Conservation (phyloP, 2,797 vertebrate species). For the Dicrostonyx torquatus region DNA sequence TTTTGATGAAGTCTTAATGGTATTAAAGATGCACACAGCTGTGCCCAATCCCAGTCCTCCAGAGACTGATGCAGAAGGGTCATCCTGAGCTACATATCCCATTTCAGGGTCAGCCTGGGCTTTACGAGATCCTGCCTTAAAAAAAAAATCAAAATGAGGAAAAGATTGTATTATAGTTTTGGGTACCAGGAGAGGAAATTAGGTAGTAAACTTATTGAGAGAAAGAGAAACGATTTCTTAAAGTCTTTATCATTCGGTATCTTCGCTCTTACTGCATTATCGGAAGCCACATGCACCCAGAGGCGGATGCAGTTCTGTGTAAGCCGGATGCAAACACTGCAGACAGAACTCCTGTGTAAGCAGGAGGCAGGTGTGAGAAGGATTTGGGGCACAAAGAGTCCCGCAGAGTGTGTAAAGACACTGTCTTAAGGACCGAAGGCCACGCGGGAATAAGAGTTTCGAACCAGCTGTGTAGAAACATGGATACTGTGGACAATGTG, state of each 20-base stretch:
- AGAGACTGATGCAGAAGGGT: not conserved
- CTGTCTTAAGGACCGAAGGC: not conserved
- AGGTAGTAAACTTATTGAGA: not conserved
- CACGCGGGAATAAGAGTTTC: not conserved
- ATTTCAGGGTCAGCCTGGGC: not conserved
- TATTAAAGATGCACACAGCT: rapidly evolving
- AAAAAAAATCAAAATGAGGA: not conserved
- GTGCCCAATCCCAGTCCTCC: not conserved
- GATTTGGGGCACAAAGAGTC: not conserved
- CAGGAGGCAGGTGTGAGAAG: not conserved
- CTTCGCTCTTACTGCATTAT: not conserved
- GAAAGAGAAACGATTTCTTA: not conserved
- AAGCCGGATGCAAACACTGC: rapidly evolving
- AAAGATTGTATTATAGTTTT: rapidly evolving
- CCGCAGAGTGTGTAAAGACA: not conserved
- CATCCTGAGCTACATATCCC: not conserved
- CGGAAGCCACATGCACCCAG: rapidly evolving
- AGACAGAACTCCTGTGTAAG: rapidly evolving
- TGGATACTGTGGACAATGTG: not conserved
- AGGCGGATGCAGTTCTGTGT: no score
- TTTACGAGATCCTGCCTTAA: not conserved
- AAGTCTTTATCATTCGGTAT: not conserved
- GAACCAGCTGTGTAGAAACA: rapidly evolving
- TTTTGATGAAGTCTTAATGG: not conserved
- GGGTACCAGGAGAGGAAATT: not conserved